Percentiles rank a stretch among this genome's conserved stretches.
These are phyloP conservation scores for Bubo scandiacus DNA, from an alignment of 2,113 vertebrate species.

Conservation along the genomic window DNA sequence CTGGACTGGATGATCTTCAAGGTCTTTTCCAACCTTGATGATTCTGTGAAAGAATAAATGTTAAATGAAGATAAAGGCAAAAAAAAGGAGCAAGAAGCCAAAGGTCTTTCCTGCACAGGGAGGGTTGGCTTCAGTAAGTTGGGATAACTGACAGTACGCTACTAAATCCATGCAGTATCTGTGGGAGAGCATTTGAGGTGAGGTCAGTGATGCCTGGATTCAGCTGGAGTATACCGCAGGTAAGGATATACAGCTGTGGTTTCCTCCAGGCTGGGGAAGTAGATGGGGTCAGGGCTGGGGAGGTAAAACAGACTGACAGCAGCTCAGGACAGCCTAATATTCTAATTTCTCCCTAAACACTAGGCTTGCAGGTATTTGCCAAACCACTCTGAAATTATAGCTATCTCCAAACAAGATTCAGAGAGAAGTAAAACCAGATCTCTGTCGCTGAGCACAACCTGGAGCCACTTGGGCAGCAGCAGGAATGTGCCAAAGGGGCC, in stretches of 20 bases:
- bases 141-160: not conserved
- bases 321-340: not conserved
- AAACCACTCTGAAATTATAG: not conserved
- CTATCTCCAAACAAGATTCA: not conserved
- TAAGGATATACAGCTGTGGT: not conserved
- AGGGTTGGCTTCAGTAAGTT: not conserved
- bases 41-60: not conserved
- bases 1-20: too few relatives aligned
- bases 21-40: too few relatives aligned
- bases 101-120: not conserved
- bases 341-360: not conserved
- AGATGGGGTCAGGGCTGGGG: not conserved
- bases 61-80: rapidly evolving
- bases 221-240: not conserved
- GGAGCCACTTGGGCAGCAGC: not conserved
- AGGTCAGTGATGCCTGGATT: rapidly evolving
- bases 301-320: not conserved
- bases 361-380: not conserved
- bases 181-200: not conserved
- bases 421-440: not conserved
- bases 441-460: not conserved
- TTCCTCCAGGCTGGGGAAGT: not conserved
- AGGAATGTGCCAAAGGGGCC: not conserved
- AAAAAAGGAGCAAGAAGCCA: not conserved
- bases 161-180: not conserved